Evolutionary conservation across 2,797 vertebrate species (phyloP), one percentile per base, ranked within the genome.

Genomic region (Podargus strigoides): DNA sequence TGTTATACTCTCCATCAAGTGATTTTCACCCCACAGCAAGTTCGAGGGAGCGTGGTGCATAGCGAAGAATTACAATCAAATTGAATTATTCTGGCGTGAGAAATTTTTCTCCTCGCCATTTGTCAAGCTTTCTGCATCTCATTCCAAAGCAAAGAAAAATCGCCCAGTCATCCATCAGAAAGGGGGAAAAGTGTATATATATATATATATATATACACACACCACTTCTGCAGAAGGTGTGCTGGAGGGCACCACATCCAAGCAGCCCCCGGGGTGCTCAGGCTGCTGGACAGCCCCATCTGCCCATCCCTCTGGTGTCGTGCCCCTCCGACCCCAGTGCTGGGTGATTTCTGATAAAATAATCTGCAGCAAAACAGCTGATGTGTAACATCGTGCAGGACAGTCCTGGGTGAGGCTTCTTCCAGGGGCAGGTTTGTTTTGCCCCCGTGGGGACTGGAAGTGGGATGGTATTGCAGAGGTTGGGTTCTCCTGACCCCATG

Each of bases 51-150:
- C 2, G 0, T 10, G 37, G 44, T 30, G 22, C 22, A 2, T 7
- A 34, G 44, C 17, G 3, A 90, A 92, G 89, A 87, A 94, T 80
- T 75, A 55, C 66, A 62, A 85, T 95, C 92, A 94, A 95, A 92
- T 82, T 82, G 87, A 94, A 87, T 92, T 94, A 94, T 91, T 90
- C 75, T 80, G 44, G 67, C 0, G 0, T 2, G 3, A 87, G 85
- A 76, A 85, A 69, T 76, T 50, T 70, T 85, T 78, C 81, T 90
- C 53, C 79, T 75, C 9, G 4, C 56, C 64, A 87, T 94, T 92
- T 89, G 56, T 92, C 92, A 91, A 91, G 85, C 72, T 87, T 89
- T 85, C 75, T 80, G 89, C 89, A 58, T 93, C 75, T 89, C 12
- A 7, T 89, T 92, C 41, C 52, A 52, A 67, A 89, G 75, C 21